Evolutionary conservation across 2,113 vertebrate genomes (phyloP).

Genomic region (Zosterops borbonicus): DNA sequence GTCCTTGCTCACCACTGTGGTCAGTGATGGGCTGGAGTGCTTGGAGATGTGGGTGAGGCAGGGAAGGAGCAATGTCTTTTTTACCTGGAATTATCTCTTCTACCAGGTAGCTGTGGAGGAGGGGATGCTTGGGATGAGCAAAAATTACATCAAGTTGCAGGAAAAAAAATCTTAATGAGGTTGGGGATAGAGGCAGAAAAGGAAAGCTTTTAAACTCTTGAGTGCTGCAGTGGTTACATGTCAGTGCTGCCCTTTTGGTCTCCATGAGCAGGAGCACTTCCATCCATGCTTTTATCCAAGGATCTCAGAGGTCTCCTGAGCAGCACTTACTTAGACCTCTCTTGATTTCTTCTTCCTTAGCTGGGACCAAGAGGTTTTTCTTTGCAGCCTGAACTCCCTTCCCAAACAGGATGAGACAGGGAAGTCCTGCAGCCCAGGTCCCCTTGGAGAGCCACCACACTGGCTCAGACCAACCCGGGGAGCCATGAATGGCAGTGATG

Average conservation of each 20-base stretch:
- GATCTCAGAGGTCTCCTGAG: rapidly evolving
- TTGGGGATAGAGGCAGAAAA: not conserved
- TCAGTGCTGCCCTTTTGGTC: not conserved
- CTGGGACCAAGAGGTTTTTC: not conserved
- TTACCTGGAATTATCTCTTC: not conserved
- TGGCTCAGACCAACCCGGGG: rapidly evolving
- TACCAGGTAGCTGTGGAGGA: not conserved
- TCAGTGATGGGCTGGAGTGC: not conserved
- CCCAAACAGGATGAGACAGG: not conserved
- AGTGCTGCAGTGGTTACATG: not conserved
- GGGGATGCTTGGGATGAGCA: not conserved
- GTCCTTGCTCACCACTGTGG: rapidly evolving
- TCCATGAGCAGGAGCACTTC: not conserved
- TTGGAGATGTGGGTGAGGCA: not conserved
- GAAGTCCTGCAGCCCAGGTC: not conserved
- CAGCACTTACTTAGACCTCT: not conserved
- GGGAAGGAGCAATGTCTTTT: not conserved
- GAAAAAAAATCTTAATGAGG: not conserved
- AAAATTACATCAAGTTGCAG: not conserved
- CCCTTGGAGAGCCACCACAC: not conserved
- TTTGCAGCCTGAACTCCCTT: not conserved
- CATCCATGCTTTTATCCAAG: not conserved
- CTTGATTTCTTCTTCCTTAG: not conserved
- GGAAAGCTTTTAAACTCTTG: not conserved
- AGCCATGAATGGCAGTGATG: rapidly evolving